Evolutionary conservation across 2,888 invertebrate genomes (phyloP).

Genomic region (Drosophila paranaensis): DNA sequence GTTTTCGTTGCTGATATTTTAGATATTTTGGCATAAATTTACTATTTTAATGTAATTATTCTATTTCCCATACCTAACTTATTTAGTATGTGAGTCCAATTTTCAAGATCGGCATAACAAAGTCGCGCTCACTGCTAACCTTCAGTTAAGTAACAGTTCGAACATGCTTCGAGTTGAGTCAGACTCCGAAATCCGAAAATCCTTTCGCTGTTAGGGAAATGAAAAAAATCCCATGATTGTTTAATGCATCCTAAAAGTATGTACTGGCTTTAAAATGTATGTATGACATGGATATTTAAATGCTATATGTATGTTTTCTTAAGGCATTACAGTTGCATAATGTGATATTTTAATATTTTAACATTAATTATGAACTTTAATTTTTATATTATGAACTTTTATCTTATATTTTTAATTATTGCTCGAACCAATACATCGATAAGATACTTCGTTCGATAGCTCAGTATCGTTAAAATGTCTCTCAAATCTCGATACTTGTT

Average conservation of each 20-base stretch:
- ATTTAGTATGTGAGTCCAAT: not conserved
- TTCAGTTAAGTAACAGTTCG: not conserved
- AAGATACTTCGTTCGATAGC: not conserved
- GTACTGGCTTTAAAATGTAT: not conserved
- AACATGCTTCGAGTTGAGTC: too few relatives aligned
- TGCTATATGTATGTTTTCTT: too few relatives aligned
- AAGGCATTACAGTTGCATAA: not conserved
- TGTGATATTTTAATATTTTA: not conserved
- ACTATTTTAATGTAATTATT: too few relatives aligned
- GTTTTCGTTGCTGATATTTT: not conserved
- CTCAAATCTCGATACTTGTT: conserved; percentile 6
- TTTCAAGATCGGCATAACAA: not conserved
- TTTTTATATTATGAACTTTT: too few relatives aligned
- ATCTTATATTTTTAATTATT: not conserved
- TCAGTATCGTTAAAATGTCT: not conserved
- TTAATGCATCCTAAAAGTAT: not conserved
- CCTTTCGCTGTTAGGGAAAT: not conserved
- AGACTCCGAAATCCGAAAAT: not conserved
- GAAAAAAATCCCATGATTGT: not conserved
- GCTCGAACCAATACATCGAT: not conserved
- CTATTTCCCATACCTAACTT: not conserved
- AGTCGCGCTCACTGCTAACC: not conserved
- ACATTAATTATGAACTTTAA: not conserved
- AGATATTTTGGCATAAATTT: too few relatives aligned
- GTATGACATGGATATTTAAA: not conserved